Evolutionary conservation across 2,113 vertebrate genomes (phyloP).

Genomic region (Candoia aspera): DNA sequence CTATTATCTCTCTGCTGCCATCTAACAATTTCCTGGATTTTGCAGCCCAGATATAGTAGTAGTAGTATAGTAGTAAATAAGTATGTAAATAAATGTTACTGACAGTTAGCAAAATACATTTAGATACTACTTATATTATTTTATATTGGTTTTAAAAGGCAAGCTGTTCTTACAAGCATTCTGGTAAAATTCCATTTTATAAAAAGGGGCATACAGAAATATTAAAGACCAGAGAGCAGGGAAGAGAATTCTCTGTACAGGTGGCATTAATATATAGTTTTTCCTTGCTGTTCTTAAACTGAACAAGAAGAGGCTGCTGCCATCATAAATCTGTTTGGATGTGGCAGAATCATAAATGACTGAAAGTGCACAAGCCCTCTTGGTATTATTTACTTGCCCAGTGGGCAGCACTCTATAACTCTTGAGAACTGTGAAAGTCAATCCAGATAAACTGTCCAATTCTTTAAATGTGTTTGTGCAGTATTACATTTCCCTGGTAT

Average conservation of each 20-base stretch:
- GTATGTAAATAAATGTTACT: slow-evolving; percentile 13
- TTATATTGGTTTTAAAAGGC: neutral
- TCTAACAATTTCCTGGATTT: too few species aligned
- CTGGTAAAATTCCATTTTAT: neutral
- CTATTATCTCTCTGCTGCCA: too few species aligned
- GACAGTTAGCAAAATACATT: neutral
- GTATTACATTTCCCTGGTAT: neutral
- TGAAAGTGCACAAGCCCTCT: neutral
- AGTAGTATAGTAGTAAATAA: neutral
- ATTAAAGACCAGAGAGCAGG: neutral
- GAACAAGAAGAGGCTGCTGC: neutral
- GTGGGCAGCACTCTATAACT: slow-evolving; percentile 4
- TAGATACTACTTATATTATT: neutral
- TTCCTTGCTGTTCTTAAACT: slow-evolving; percentile 4
- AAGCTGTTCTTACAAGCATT: neutral
- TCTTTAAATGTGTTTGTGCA: neutral
- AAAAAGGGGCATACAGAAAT: neutral
- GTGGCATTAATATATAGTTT: slow-evolving; percentile 2
- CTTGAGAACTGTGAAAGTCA: neutral
- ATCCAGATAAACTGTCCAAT: slow-evolving; percentile 1
- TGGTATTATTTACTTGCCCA: slow-evolving; percentile 6
- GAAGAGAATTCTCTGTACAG: neutral
- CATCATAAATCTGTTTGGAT: slow-evolving; percentile 9
- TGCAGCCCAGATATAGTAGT: neutral
- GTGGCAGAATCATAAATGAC: slow-evolving; percentile 5